phyloP scores from a whole-genome alignment of 2,797 vertebrate genomes.

The Phylloscopus collybita region DNA sequence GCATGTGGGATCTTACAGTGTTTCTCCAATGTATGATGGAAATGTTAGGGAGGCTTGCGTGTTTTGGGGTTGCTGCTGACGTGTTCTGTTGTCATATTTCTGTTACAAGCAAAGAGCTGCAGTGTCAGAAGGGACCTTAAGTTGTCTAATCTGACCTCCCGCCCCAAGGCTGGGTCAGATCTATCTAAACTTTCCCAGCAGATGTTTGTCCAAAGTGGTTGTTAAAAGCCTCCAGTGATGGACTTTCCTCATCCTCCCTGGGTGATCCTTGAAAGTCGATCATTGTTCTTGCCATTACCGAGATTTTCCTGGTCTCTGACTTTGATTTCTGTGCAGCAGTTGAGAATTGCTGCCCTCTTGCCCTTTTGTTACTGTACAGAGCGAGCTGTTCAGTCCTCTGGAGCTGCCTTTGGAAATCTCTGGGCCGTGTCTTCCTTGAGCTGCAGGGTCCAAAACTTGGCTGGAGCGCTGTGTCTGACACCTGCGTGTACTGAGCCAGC shows the following conservation, averaged over 20 bases:
- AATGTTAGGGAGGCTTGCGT: accelerated
- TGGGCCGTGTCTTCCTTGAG: background rate
- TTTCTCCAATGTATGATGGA: accelerated
- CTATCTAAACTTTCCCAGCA: slow-evolving; percentile 51
- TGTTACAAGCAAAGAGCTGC: background rate
- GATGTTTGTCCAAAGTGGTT: slow-evolving; percentile 21
- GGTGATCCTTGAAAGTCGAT: background rate
- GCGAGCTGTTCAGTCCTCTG: background rate
- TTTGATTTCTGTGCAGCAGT: background rate
- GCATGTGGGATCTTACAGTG: accelerated
- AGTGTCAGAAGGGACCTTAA: background rate
- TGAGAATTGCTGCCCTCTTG: background rate
- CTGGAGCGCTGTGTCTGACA: background rate
- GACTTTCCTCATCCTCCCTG: background rate
- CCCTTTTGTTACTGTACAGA: slow-evolving; percentile 11
- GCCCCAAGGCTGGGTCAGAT: background rate
- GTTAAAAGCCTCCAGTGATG: background rate
- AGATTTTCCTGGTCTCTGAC: background rate
- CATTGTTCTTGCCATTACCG: background rate
- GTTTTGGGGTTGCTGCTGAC: background rate
- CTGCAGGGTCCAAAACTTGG: background rate
- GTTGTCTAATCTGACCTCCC: background rate
- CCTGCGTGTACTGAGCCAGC: background rate
- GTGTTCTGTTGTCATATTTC: background rate
- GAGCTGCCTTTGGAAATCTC: background rate